phyloP scores from a whole-genome alignment of 2,888 invertebrate species.

The Phymatocera aterrima region DNA sequence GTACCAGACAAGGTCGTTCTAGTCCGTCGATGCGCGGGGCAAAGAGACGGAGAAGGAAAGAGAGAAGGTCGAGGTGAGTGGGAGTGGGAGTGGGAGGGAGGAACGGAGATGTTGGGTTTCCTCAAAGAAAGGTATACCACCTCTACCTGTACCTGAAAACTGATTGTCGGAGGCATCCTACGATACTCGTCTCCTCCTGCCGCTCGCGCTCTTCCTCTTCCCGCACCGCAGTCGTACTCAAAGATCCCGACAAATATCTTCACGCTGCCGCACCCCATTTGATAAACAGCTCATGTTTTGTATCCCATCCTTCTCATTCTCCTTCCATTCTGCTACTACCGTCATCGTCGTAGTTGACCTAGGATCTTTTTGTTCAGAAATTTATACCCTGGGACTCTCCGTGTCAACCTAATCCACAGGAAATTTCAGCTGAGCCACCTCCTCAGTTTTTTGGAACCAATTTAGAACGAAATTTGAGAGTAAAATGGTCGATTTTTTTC shows the following conservation, averaged over 20 bases:
- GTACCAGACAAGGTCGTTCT: constrained; percentile 54
- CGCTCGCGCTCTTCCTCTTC: background rate
- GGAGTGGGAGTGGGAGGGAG: background rate
- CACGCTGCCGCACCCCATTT: constrained; percentile 44
- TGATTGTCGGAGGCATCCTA: background rate
- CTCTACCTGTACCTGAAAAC: background rate
- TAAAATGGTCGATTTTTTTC: too few species aligned
- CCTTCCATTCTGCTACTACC: constrained; percentile 48
- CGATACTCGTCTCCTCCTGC: background rate
- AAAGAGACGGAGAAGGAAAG: background rate
- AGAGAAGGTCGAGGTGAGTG: background rate
- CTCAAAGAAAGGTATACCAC: background rate
- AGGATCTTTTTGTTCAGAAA: too few species aligned
- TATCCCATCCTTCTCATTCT: constrained; percentile 21
- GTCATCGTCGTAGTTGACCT: too few species aligned
- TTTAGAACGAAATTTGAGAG: too few species aligned
- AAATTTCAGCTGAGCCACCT: too few species aligned
- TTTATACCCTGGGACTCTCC: too few species aligned
- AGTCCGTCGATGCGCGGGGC: background rate
- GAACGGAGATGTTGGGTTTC: background rate
- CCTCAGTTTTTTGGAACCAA: too few species aligned
- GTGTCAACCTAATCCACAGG: too few species aligned
- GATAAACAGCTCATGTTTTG: constrained; percentile 43
- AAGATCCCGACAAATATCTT: constrained; percentile 47
- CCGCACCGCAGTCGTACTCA: constrained; percentile 8